Percentiles rank a stretch among this genome's conserved stretches.
phyloP scores from a whole-genome alignment of 2,888 invertebrate species.

The Steinernema carpocapsae region DNA sequence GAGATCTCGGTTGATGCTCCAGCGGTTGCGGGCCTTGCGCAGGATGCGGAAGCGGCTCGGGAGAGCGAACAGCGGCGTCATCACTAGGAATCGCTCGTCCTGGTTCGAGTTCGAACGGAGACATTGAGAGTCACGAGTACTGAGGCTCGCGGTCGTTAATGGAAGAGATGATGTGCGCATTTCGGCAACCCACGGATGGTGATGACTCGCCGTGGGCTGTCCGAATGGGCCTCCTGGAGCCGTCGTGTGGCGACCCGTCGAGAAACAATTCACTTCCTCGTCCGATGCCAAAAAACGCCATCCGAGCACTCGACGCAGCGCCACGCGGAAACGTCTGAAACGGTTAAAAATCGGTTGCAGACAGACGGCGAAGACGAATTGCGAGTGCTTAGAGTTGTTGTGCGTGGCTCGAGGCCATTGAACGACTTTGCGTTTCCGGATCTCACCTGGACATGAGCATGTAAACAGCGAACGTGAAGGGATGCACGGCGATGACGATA shows the following conservation, averaged over 20 bases:
- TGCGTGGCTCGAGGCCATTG: not conserved
- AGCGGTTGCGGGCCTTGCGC: constrained; percentile 19
- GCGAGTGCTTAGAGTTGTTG: not conserved
- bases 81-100: constrained; percentile 19
- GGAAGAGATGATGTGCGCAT: constrained; percentile 29
- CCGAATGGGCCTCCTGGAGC: not conserved
- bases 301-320: constrained; percentile 48
- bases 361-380: too few species aligned
- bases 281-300: constrained; percentile 51
- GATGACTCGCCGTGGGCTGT: not conserved
- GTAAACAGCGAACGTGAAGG: constrained; percentile 56
- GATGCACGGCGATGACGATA: constrained; percentile 54
- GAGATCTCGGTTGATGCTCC: constrained; percentile 32
- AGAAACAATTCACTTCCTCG: constrained; percentile 43
- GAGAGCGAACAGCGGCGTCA: constrained; percentile 15
- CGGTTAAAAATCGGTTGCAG: not conserved
- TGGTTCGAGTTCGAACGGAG: constrained; percentile 25
- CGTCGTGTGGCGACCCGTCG: constrained; percentile 9
- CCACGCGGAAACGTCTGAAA: constrained; percentile 49
- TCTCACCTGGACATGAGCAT: constrained; percentile 53
- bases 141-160: constrained; percentile 6
- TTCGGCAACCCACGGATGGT: constrained; percentile 22
- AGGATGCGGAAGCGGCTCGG: constrained; percentile 17
- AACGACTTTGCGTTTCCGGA: not conserved
- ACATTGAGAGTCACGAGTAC: not conserved